These are phyloP conservation scores for Hypercompe scribonia DNA, from an alignment of 2,888 invertebrate genomes.

Conservation along the genomic window DNA sequence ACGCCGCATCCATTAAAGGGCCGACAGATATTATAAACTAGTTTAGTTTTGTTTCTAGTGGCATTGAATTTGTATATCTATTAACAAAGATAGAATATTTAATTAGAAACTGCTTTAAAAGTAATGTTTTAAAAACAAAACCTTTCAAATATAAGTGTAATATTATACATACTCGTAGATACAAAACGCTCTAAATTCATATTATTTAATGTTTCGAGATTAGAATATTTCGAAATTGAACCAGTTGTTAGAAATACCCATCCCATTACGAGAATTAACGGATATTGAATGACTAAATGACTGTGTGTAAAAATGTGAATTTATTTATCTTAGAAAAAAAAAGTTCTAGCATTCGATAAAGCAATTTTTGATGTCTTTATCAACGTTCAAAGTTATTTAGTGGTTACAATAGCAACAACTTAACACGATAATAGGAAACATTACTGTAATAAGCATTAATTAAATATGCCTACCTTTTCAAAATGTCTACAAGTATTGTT, in stretches of 20 bases:
- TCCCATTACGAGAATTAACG: not conserved
- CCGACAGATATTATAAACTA: conserved; percentile 25
- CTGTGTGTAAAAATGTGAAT: not conserved
- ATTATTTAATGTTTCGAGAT: not conserved
- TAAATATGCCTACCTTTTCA: too few species aligned
- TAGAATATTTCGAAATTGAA: not conserved
- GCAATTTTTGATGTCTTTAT: too few species aligned
- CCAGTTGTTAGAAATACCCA: not conserved
- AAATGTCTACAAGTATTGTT: not conserved
- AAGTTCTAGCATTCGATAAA: too few species aligned
- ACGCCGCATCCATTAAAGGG: conserved; percentile 33
- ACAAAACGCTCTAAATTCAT: not conserved
- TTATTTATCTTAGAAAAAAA: not conserved
- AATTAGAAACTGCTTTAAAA: not conserved
- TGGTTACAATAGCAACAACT: too few species aligned
- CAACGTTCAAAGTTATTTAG: too few species aligned
- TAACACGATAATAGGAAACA: not conserved
- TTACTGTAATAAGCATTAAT: not conserved
- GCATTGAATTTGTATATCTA: conserved; percentile 10
- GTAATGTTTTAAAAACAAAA: not conserved
- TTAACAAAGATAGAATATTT: conserved; percentile 5
- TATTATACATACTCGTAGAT: not conserved
- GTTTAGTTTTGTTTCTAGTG: conserved; percentile 22
- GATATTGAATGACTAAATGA: not conserved
- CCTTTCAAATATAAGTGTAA: not conserved